These are phyloP conservation scores for Platanista minor DNA, from an alignment of 2,113 vertebrate species.

Conservation along the genomic window DNA sequence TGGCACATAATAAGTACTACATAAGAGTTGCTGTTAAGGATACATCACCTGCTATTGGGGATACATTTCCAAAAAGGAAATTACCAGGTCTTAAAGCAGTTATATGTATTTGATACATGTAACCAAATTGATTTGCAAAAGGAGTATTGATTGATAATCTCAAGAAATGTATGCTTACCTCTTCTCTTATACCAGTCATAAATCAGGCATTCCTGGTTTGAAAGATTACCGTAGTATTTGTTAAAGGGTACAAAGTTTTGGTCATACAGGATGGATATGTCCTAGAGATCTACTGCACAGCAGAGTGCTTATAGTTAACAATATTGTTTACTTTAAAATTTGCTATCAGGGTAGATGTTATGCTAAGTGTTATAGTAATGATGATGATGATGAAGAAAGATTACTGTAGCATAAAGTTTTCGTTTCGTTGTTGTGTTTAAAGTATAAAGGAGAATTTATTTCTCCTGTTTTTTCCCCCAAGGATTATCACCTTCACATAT, in stretches of 20 bases:
- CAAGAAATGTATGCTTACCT: not conserved
- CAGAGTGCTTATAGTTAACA: not conserved
- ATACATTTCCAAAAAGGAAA: not conserved
- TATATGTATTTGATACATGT: not conserved
- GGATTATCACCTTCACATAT: not conserved
- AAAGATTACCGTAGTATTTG: not conserved
- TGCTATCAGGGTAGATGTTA: not conserved
- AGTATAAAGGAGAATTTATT: not conserved
- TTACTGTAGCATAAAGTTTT: not conserved
- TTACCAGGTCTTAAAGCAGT: not conserved
- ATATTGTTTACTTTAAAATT: not conserved
- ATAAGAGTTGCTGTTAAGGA: not conserved
- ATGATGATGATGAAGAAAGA: not conserved
- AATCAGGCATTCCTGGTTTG: not conserved
- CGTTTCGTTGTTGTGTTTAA: not conserved
- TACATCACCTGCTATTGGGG: not conserved
- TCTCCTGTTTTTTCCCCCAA: not conserved
- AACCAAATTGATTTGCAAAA: not conserved
- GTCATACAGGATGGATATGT: not conserved
- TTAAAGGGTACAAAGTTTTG: not conserved
- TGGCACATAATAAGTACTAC: not conserved
- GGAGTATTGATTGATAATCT: constrained; percentile 18
- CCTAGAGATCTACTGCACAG: not conserved
- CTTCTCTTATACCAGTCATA: not conserved
- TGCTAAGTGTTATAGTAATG: not conserved